Evolutionary conservation across 2,888 invertebrate genomes (phyloP), one percentile per base, ranked within the genome.

Genomic region (Lamellibrachia columna): DNA sequence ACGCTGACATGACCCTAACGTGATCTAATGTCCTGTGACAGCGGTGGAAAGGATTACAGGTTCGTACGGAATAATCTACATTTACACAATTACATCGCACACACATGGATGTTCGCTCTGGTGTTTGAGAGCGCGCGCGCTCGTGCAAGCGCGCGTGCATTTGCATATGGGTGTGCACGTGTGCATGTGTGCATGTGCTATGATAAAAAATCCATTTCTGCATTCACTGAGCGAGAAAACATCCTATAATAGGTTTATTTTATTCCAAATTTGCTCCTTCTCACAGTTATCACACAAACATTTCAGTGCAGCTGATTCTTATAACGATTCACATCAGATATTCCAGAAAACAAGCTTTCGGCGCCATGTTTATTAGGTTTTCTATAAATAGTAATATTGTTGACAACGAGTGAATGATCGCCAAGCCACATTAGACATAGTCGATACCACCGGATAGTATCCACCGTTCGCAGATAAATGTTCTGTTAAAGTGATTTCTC

Each of bases 301-400:
- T n/a, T 15, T 75, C 22, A 15, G 75, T n/a, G 22, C 75, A 75
- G 75, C 75, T 75, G 75, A 15, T n/a, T 75, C 75, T 75, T 75
- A 3, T n/a, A 75, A 75, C 75, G n/a, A 22, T 15, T 75, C 75
- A 75, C 75, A 75, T 15, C 40, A 40, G 40, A 1, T 40, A 40
- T 40, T 40, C 75, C 22, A 75, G 60, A 6, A 75, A 75, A 75
- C 75, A n/a, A 75, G 75, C 75, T 75, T 22, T 75, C n/a, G 75
- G 22, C n/a, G 75, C 22, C 75, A n/a, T 75, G 22, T 75, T 75
- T 75, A 75, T 75, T 75, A 75, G 15, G 75, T 75, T 22, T 75
- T 22, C 75, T 75, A 75, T 75, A 75, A n/a, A 75, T 75, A 75
- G 75, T 75, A 75, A 75, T 75, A 75, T 22, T 75, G 75, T 75